Base-by-base conservation (phyloP, 2,113 vertebrate genomes). In the Meles meles region DNA sequence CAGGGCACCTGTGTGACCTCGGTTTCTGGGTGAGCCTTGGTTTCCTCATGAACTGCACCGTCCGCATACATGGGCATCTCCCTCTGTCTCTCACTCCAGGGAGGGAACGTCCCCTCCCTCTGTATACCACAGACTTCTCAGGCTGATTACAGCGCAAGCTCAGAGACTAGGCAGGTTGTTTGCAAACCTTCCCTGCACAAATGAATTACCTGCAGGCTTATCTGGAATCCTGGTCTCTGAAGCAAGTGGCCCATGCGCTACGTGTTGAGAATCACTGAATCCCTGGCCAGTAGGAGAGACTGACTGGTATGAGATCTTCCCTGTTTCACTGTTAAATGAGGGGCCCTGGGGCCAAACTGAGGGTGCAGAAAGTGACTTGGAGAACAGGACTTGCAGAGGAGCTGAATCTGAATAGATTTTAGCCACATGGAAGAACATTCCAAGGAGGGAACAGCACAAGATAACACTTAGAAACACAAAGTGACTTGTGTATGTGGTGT, bases 211-310 rank as follows among this genome's bases (percentile, higher is more conserved):
- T 63, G 84, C n/a, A 37, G n/a, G 42, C 34, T 89, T 18, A 34
- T 72, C 65, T 92, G 27, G 55, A n/a, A 47, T 96, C 86, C 83
- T 37, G 34, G 90, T 79, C 37, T 57, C 47, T 44, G n/a, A 93
- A 76, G 39, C 61, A n/a, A 12, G 7, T 25, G 27, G 39, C 31
- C 67, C 14, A 1, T 3, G 11, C 15, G 18, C 37, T 79, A 3
- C 20, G 7, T 17, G 10, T 23, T 74, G 17, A 77, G 67, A 84
- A 20, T 65, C 57, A 6, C 27, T 18, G 2, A 49, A 27, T 61
- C 37, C 18, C 34, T 79, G 59, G 44, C 47, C 39, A 55, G 6
- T n/a, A 65, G 63, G n/a, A 76, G 29, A 65, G 55, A 63, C 57
- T 65, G 42, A 55, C 59, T 9, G n/a, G 21, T 23, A 8, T 52